Conservation (phyloP, 2,797 vertebrate species). For the Muscicapa comitata region DNA sequence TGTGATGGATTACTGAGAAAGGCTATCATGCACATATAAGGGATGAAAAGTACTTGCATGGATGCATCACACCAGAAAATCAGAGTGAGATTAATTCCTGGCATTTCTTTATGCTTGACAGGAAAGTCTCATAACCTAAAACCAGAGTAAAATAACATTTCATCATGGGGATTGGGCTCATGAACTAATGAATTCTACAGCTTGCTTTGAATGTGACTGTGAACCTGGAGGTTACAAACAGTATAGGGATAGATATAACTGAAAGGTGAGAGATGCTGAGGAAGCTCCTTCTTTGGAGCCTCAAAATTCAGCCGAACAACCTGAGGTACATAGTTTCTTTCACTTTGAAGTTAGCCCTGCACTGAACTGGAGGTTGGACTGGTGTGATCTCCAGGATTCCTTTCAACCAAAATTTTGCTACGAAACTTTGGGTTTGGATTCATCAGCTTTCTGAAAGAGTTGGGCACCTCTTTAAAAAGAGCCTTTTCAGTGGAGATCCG, state of each 20-base stretch:
- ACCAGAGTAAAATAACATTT: background rate
- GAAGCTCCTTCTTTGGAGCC: background rate
- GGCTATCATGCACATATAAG: background rate
- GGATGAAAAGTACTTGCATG: background rate
- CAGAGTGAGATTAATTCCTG: background rate
- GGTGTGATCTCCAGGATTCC: background rate
- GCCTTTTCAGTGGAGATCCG: accelerated
- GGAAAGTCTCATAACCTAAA: background rate
- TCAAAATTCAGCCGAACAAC: background rate
- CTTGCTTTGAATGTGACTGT: background rate
- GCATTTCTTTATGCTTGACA: background rate
- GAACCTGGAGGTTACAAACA: background rate
- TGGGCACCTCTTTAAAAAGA: background rate
- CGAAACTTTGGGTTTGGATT: background rate
- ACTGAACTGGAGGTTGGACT: background rate
- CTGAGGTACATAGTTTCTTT: background rate
- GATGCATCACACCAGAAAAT: background rate
- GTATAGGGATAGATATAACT: background rate
- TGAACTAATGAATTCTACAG: background rate
- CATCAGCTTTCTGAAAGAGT: background rate
- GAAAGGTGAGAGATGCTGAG: background rate
- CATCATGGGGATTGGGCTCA: background rate
- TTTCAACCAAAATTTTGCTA: background rate
- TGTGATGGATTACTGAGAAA: background rate
- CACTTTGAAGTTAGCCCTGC: background rate